A percentile compares a stretch with the other conserved stretches of the same genome.
These are phyloP conservation scores for Caenorhabditis brenneri DNA, from an alignment of 1,140 invertebrate species.

Conservation along the genomic window DNA sequence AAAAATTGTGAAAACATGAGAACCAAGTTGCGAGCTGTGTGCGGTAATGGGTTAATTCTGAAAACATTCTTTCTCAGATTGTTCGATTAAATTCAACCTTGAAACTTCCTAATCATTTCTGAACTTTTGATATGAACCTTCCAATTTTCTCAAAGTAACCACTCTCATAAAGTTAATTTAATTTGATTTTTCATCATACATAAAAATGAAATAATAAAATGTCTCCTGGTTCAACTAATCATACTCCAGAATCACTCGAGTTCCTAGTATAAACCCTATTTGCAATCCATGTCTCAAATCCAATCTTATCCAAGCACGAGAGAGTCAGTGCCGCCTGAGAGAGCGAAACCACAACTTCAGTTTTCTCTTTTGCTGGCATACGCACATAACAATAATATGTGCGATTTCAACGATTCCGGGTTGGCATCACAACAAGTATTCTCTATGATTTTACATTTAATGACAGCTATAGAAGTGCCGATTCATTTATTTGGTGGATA, in stretches of 20 bases:
- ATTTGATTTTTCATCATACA: neutral
- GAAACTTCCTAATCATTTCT: neutral
- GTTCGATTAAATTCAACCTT: too few relatives aligned
- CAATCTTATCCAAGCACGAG: neutral
- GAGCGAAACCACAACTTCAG: neutral
- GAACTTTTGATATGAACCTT: too few relatives aligned
- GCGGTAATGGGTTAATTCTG: too few relatives aligned
- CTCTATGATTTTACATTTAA: neutral
- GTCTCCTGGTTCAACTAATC: neutral
- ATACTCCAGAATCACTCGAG: neutral
- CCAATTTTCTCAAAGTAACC: neutral
- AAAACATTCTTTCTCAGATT: too few relatives aligned
- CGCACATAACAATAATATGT: neutral
- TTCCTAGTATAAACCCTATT: neutral
- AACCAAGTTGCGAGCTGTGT: too few relatives aligned
- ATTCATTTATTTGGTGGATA: constrained; percentile 12
- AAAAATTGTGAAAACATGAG: too few relatives aligned
- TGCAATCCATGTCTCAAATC: neutral
- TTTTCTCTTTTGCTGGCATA: neutral
- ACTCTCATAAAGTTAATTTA: neutral
- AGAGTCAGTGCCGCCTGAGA: too few relatives aligned
- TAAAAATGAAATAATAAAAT: neutral
- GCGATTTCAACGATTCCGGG: neutral
- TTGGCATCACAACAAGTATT: neutral
- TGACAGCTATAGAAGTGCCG: neutral